Evolutionary conservation across 2,888 invertebrate species (phyloP), one percentile per base, ranked within the genome.

Genomic region (Tachina grossa): DNA sequence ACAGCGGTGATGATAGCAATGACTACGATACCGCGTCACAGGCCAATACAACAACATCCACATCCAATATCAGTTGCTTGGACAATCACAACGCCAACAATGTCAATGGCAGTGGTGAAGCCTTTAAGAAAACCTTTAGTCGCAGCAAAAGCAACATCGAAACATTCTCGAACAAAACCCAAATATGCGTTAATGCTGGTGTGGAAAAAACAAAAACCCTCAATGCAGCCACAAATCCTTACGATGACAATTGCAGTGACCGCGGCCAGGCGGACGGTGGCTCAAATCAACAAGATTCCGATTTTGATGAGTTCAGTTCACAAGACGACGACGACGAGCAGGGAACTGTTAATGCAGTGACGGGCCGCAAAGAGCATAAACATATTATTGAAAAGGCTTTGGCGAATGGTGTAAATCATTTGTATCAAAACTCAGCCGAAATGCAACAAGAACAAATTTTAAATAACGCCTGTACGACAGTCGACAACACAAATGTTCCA

Each of bases 231-330:
- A 87, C 88, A n/a, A 87, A 88, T 81, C 79, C 88, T 19, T 89
- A 89, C 61, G 89, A 89, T 86, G 90, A 89, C 84, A 89, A 89
- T 1, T 90, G 87, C 76, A 90, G 90, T 75, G 93, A 92, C 89
- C 91, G 93, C 3, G 93, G 93, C 6, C 92, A 92, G 72, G 93
- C 92, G 5, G 97, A 97, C 91, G 97, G 97, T 1, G 96, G 96
- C 87, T 97, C 97, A 16, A 96, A 96, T 92, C 97, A 96, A 90
- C 97, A 96, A 47, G 97, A 97, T 92, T 97, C 97, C 83, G 97
- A 97, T 92, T 97, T 97, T 91, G 97, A 97, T 92, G 96, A 97
- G 91, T 97, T 96, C 92, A 96, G 96, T 79, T 96, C 96, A 66
- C 96, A 96, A 93, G 96, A 95, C 89, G 94, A 94, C 83, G 94